Conservation (phyloP, 2,888 invertebrate genomes). For the Anorthoa munda region DNA sequence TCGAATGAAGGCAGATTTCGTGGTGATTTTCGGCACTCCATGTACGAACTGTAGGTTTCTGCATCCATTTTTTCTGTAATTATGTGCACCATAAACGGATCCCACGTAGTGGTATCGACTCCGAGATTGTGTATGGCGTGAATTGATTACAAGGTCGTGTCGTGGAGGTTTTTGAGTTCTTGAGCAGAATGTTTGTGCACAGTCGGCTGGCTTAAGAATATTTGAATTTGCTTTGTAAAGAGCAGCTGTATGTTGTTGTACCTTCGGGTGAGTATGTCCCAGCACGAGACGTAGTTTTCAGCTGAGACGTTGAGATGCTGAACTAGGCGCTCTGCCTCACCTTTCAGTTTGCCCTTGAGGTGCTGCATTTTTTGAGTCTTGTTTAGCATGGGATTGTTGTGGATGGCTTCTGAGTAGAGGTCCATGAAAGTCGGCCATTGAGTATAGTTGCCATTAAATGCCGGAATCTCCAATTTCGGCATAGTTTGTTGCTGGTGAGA, state of each 20-base stretch:
- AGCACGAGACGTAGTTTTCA: too few species aligned
- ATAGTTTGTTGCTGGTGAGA: too few species aligned
- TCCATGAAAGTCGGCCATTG: slow-evolving; percentile 1
- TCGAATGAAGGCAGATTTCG: too few species aligned
- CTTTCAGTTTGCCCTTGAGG: too few species aligned
- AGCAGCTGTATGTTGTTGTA: not conserved
- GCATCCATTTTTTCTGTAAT: slow-evolving; percentile 14
- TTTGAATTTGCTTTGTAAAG: slow-evolving; percentile 20
- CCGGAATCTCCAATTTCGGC: slow-evolving; percentile 11
- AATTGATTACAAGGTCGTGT: too few species aligned
- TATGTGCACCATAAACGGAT: slow-evolving; percentile 16
- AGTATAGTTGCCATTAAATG: not conserved
- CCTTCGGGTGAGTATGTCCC: too few species aligned
- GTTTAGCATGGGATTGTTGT: too few species aligned
- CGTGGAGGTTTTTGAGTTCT: slow-evolving; percentile 1
- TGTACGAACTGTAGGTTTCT: slow-evolving; percentile 12
- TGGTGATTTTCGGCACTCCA: not conserved
- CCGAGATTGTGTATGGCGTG: slow-evolving; percentile 9
- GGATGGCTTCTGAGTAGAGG: too few species aligned
- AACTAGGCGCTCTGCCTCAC: too few species aligned
- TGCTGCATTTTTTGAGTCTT: too few species aligned
- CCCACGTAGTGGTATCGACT: slow-evolving; percentile 14
- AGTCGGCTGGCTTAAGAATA: slow-evolving; percentile 6
- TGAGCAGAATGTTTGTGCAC: not conserved
- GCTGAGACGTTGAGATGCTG: too few species aligned